A percentile compares a stretch with the other conserved stretches of the same genome.
Evolutionary conservation across 2,113 vertebrate genomes (phyloP).

Genomic region (Campylorhamphus procurvoides): DNA sequence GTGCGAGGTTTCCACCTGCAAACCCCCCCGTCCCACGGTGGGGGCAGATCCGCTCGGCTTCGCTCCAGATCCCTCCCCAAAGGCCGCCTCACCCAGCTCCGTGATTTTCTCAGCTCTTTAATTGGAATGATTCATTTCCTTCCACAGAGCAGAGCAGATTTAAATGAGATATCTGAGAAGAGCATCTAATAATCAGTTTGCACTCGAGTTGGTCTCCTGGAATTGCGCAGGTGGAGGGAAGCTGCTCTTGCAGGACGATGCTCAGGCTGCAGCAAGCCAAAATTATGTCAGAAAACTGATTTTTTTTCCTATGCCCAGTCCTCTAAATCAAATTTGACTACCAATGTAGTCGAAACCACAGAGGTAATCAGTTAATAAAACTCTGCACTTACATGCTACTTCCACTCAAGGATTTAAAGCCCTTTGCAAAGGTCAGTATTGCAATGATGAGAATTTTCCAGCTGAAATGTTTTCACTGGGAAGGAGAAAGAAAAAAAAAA

Average conservation of each 20-base stretch:
- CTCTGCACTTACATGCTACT: constrained; percentile 28
- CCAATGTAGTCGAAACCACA: neutral
- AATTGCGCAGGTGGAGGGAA: neutral
- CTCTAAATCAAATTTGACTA: constrained; percentile 56
- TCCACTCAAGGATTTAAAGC: constrained; percentile 62
- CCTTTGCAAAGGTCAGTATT: constrained; percentile 59
- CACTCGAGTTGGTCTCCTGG: neutral
- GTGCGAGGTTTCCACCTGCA: rapidly evolving
- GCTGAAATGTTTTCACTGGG: constrained; percentile 50
- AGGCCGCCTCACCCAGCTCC: neutral
- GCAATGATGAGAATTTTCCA: constrained; percentile 62
- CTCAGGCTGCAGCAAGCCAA: neutral
- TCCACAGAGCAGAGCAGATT: neutral
- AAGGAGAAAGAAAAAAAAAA: neutral
- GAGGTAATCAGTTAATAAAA: constrained; percentile 69
- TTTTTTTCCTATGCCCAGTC: neutral
- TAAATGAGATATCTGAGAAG: neutral
- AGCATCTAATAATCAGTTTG: neutral
- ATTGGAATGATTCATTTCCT: constrained; percentile 35
- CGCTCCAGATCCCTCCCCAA: neutral
- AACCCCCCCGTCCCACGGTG: rapidly evolving
- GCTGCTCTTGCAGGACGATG: neutral
- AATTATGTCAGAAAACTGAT: neutral
- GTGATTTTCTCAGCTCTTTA: neutral
- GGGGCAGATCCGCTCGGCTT: neutral